These are phyloP conservation scores for Amblyornis subalaris DNA, from an alignment of 2,113 vertebrate species.

Conservation along the genomic window DNA sequence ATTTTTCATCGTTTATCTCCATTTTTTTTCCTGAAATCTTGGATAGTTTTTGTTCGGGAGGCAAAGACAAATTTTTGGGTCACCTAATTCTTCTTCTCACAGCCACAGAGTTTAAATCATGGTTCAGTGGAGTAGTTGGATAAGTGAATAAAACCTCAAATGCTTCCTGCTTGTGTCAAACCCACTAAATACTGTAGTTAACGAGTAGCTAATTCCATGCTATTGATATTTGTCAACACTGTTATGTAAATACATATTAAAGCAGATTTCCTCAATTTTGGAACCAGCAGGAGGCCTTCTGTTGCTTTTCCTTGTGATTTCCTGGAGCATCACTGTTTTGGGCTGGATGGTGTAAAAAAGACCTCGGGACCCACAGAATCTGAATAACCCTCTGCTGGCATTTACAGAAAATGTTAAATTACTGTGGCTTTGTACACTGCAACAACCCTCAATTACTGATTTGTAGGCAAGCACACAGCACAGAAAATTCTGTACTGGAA, in stretches of 20 bases:
- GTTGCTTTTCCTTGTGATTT: not conserved
- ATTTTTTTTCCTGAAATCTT: not conserved
- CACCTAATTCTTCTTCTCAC: not conserved
- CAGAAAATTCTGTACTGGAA: slow-evolving; percentile 38
- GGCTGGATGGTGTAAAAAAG: not conserved
- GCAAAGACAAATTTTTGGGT: not conserved
- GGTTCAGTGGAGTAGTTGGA: not conserved
- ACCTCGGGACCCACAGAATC: not conserved
- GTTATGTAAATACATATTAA: not conserved
- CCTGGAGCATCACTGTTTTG: not conserved
- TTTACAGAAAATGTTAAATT: slow-evolving; percentile 65
- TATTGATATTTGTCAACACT: not conserved
- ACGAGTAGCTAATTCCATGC: not conserved
- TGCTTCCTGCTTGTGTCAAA: not conserved
- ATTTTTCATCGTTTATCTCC: not conserved
- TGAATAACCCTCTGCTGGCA: slow-evolving; percentile 42
- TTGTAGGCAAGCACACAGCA: slow-evolving; percentile 3
- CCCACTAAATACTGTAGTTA: not conserved
- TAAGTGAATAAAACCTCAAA: not conserved
- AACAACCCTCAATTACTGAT: slow-evolving; percentile 40
- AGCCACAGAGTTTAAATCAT: not conserved
- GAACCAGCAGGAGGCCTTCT: not conserved
- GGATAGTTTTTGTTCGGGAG: not conserved
- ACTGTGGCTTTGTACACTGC: not conserved
- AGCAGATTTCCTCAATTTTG: not conserved